Percentiles rank a stretch among this genome's conserved stretches.
phyloP scores from a whole-genome alignment of 2,888 invertebrate species.

The Nomada flava region DNA sequence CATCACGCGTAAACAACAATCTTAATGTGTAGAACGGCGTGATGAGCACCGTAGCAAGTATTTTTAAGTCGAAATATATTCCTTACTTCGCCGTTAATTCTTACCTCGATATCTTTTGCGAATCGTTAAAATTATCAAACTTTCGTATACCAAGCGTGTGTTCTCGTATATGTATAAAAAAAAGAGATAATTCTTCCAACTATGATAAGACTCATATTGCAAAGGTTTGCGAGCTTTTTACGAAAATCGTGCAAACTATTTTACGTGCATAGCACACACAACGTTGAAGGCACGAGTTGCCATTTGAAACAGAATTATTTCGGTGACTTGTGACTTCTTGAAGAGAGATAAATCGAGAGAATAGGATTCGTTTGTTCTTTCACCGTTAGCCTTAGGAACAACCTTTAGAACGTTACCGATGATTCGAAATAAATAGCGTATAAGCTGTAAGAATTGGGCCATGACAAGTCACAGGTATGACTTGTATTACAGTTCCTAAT shows the following conservation, averaged over 20 bases:
- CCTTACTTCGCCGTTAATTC: conserved; percentile 13
- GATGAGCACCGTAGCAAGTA: conserved; percentile 28
- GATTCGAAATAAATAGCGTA: conserved; percentile 24
- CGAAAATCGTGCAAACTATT: conserved; percentile 25
- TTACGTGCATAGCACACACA: conserved; percentile 18
- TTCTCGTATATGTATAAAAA: background rate
- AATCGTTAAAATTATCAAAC: conserved; percentile 24
- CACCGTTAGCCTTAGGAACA: conserved; percentile 46
- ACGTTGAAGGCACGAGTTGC: conserved; percentile 58
- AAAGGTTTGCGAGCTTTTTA: conserved; percentile 25
- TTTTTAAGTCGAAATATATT: conserved; percentile 10
- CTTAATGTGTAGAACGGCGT: conserved; percentile 4
- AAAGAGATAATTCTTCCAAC: background rate
- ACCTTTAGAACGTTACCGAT: conserved; percentile 34
- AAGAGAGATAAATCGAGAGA: conserved; percentile 45
- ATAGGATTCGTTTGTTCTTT: conserved; percentile 11
- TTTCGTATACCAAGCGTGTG: conserved; percentile 33
- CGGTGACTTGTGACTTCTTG: conserved; percentile 25
- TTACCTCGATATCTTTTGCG: conserved; percentile 7
- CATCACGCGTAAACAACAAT: conserved; percentile 25
- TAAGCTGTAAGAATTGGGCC: conserved; percentile 29
- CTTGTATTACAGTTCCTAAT: conserved; percentile 49
- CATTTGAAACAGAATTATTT: conserved; percentile 47
- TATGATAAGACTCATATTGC: conserved; percentile 27
- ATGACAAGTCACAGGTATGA: conserved; percentile 41